Evolutionary conservation across 2,113 vertebrate species (phyloP), one percentile per base, ranked within the genome.

Genomic region (Petaurus breviceps): DNA sequence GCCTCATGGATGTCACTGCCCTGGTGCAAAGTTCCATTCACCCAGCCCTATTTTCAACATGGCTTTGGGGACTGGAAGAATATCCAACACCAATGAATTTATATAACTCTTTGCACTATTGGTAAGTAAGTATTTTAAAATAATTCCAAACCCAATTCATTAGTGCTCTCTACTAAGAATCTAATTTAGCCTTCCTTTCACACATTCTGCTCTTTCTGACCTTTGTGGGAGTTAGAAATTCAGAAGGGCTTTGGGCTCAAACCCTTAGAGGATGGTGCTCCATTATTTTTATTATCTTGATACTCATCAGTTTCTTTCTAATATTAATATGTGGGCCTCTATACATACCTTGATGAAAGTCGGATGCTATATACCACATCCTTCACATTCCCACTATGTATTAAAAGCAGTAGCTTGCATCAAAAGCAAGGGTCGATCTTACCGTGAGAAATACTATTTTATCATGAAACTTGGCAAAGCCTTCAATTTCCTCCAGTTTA

Each of bases 371-470:
- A 54, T 92, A 46, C 90, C 92, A 92, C 93, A 95, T 96, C 93
- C 95, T 94, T 68, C 23, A 31, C 91, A 91, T 93, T 96, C 95
- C 89, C 93, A 92, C 95, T 97, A 95, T 96, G 91, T 95, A 97
- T 93, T 54, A 92, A 96, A 97, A 97, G 93, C 95, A 96, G 95
- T 96, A 95, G 93, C 91, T 84, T 89, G 51, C 51, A 43, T 93
- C 90, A 91, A 90, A 97, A n/a, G n/a, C 92, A 94, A 93, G 96
- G 97, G 53, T 96, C 97, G 97, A 98, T 97, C 98, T 97, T 98
- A 94, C 96, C 95, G 96, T 97, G 97, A 98, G 98, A 98, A 98
- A 97, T 93, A 95, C 94, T 96, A 97, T 97, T 98, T 97, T 98
- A 96, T 97, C 97, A 96, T 89, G 96, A 92, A 97, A 96, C 96